phyloP scores from a whole-genome alignment of 30 jellyfish, hydroid and myxozoan species.

The Turritopsis rubra region DNA sequence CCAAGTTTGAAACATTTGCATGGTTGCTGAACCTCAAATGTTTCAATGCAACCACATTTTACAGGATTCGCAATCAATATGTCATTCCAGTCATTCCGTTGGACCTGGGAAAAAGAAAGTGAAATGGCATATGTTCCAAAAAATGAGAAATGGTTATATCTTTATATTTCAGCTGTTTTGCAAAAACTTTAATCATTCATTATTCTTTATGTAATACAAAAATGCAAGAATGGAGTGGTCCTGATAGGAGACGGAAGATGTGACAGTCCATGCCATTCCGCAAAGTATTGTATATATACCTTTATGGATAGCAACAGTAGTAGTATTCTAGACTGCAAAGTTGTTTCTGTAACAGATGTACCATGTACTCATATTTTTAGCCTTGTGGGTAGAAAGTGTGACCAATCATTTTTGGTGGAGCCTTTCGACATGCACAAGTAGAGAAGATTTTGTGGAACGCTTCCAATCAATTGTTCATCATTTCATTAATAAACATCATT shows the following conservation, averaged over 20 bases:
- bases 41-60: neutral
- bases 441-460: neutral
- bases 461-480: neutral
- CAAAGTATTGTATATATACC: neutral
- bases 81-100: neutral
- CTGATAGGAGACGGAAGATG: neutral
- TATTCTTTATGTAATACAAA: no score
- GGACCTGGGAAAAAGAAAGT: constrained; percentile 4
- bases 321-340: neutral
- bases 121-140: neutral
- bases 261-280: neutral
- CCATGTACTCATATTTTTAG: no score
- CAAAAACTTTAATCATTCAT: no score
- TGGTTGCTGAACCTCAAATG: neutral
- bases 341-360: neutral
- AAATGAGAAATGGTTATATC: no score
- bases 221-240: no score
- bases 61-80: neutral
- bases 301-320: neutral
- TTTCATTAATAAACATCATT: neutral
- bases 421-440: neutral
- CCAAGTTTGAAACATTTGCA: neutral
- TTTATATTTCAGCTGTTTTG: no score
- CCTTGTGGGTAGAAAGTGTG: no score
- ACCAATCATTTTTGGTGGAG: neutral